A percentile compares a stretch with the other conserved stretches of the same genome.
These are phyloP conservation scores for Arctopsyche grandis DNA, from an alignment of 1,140 invertebrate genomes.

Conservation along the genomic window DNA sequence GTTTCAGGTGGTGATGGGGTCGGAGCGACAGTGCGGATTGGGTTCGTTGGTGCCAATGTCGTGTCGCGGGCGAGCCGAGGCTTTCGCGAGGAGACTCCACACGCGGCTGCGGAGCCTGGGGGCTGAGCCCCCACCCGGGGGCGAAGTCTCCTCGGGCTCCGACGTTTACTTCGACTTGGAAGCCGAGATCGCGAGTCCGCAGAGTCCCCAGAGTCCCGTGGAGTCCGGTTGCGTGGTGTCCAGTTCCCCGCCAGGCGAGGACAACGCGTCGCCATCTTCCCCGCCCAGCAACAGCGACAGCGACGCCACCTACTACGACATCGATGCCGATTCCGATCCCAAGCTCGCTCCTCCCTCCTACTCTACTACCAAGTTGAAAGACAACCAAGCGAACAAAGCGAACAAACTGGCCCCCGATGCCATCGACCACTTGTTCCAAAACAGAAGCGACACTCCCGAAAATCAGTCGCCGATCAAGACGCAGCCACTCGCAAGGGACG, in stretches of 20 bases:
- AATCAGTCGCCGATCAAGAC: constrained; percentile 60
- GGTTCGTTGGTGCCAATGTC: constrained; percentile 71
- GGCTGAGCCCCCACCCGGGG: constrained; percentile 59
- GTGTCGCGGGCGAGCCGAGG: constrained; percentile 80
- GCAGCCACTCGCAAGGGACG: constrained; percentile 62
- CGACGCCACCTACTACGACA: constrained; percentile 64
- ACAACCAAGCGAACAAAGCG: constrained; percentile 37
- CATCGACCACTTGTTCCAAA: constrained; percentile 45
- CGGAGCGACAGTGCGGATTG: constrained; percentile 65
- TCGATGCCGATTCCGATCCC: constrained; percentile 60
- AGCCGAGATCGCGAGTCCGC: constrained; percentile 71
- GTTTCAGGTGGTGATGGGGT: constrained; percentile 66
- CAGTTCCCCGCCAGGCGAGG: constrained; percentile 52
- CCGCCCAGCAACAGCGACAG: constrained; percentile 55
- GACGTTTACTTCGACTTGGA: constrained; percentile 71
- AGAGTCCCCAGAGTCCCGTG: constrained; percentile 68
- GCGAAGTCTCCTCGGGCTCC: constrained; percentile 63
- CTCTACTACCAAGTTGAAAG: constrained; percentile 24
- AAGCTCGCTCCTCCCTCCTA: too few species aligned
- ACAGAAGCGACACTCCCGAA: constrained; percentile 43
- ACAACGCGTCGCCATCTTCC: too few species aligned
- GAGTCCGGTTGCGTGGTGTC: constrained; percentile 67
- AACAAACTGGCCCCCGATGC: constrained; percentile 32
- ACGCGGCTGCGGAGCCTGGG: constrained; percentile 76
- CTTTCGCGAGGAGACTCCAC: constrained; percentile 80